Evolutionary conservation across 2,888 invertebrate species (phyloP).

Genomic region (Desoria tigrina): DNA sequence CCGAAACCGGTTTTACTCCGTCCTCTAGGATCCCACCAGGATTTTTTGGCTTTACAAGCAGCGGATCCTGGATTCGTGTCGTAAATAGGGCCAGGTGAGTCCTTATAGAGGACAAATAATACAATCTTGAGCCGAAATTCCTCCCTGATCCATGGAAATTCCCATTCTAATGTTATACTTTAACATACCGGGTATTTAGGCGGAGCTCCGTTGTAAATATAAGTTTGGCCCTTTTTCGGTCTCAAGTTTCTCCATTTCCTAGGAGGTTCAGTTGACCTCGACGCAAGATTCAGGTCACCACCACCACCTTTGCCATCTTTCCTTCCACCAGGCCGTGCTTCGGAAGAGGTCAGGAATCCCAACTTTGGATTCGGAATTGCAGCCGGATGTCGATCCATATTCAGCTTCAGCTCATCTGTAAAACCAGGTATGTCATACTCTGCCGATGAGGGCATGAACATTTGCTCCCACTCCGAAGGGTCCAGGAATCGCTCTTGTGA

Average conservation of each 20-base stretch:
- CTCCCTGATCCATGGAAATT: too few species aligned
- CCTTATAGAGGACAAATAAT: slow-evolving; percentile 23
- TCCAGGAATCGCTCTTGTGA: slow-evolving; percentile 39
- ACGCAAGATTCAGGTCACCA: neutral
- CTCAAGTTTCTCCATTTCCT: slow-evolving; percentile 41
- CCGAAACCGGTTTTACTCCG: slow-evolving; percentile 33
- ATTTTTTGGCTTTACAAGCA: slow-evolving; percentile 36
- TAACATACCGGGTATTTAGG: slow-evolving; percentile 23
- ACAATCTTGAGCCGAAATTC: neutral
- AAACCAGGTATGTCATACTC: slow-evolving; percentile 41
- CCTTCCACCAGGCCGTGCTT: slow-evolving; percentile 19
- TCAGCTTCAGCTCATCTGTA: slow-evolving; percentile 35
- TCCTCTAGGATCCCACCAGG: slow-evolving; percentile 44
- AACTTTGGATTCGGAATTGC: slow-evolving; percentile 46
- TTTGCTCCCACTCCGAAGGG: slow-evolving; percentile 20
- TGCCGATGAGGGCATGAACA: slow-evolving; percentile 33
- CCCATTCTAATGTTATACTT: neutral
- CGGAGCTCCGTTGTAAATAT: slow-evolving; percentile 36
- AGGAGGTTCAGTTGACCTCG: too few species aligned
- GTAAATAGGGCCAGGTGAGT: slow-evolving; percentile 48
- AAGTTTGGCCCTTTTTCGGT: slow-evolving; percentile 37
- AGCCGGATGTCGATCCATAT: slow-evolving; percentile 27
- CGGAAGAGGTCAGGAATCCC: slow-evolving; percentile 45
- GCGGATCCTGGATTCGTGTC: slow-evolving; percentile 37
- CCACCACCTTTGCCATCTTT: neutral